These are phyloP conservation scores for Indri indri DNA, from an alignment of 2,113 vertebrate genomes.

Conservation along the genomic window DNA sequence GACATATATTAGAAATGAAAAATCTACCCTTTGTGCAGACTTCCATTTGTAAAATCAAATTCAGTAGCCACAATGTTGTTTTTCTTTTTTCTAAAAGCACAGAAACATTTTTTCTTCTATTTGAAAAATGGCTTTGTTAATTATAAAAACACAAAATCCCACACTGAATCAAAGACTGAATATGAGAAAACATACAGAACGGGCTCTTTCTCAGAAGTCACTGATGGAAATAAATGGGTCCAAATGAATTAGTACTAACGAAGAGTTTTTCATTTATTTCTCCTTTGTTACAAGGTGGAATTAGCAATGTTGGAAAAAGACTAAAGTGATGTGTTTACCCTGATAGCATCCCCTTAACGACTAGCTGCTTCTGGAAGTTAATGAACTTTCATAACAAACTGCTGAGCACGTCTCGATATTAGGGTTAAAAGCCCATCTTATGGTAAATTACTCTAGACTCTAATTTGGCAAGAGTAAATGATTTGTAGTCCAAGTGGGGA, in stretches of 20 bases:
- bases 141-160: conserved; percentile 34
- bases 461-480: conserved; percentile 75
- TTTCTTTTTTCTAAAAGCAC: background rate
- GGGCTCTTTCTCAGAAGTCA: background rate
- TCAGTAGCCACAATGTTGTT: background rate
- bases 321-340: conserved; percentile 47
- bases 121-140: conserved; percentile 57
- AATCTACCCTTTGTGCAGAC: background rate
- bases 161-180: background rate
- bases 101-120: background rate
- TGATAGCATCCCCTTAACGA: conserved; percentile 5
- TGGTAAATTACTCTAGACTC: conserved; percentile 72
- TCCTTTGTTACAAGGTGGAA: conserved; percentile 37
- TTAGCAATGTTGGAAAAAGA: conserved; percentile 25
- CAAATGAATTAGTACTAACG: conserved; percentile 9
- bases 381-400: conserved; percentile 61
- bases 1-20: conserved; percentile 27
- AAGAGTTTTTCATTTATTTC: conserved; percentile 39
- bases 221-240: conserved; percentile 6
- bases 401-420: conserved; percentile 25
- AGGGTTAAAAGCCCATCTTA: conserved; percentile 77
- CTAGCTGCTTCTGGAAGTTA: conserved; percentile 55
- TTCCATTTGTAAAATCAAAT: conserved; percentile 50
- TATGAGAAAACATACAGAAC: background rate
- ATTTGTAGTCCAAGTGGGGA: conserved; percentile 74